Base-by-base conservation (phyloP, 1,140 invertebrate species). In the Pogonomyrmex barbatus region DNA sequence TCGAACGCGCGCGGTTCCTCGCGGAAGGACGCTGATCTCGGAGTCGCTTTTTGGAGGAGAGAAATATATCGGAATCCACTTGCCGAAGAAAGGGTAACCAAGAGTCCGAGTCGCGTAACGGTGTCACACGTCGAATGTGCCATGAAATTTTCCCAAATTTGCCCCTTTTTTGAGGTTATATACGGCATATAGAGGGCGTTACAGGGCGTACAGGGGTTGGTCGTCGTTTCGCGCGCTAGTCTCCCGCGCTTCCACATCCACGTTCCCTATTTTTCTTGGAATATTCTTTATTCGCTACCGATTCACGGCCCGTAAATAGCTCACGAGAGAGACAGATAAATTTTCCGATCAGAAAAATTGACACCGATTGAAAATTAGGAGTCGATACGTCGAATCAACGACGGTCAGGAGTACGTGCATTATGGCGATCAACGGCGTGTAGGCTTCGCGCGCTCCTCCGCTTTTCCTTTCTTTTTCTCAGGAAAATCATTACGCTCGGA, bases 161-260 rank as follows among this genome's bases (percentile, higher is more conserved):
- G 24, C 62, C 84, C 87, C 70, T 14, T 50, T 3, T 92, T 90
- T 90, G 92, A 95, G 94, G 94, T 95, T 95, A 95, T 94, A 92
- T 92, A 88, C 86, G 91, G 89, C 88, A 90, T 93, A 93, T 93
- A 95, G 94, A 95, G 94, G 94, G 94, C 94, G 94, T 94, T 77
- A 89, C 88, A 85, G 91, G 90, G 73, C 89, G 79, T 78, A 85
- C 90, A 93, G 92, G 93, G 93, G 94, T 95, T 94, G 94, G 93
- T 94, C 92, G 86, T 91, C 83, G 89, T 94, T 94, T 95, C 93
- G 94, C 94, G 94, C 94, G 94, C 93, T 92, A 87, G 86, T 91
- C 92, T 95, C 94, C 94, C 94, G 94, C 94, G 94, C 94, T 93
- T 88, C 75, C 82, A 77, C 58, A 89, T 79, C 76, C 85, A 89